Conservation (phyloP, 2,888 invertebrate genomes). For the Agonopterix alstromeriana region DNA sequence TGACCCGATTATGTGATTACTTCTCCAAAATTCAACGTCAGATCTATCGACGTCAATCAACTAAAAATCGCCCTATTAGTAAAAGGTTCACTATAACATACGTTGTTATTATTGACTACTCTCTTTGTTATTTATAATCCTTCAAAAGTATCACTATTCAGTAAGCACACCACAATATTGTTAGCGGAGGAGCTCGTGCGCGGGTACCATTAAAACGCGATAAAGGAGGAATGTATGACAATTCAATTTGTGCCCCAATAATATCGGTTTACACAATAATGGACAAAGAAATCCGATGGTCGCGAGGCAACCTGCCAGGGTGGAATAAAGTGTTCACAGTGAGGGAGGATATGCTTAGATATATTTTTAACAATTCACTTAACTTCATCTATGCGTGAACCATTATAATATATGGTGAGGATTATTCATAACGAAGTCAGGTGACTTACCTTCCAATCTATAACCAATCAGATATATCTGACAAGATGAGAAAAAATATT, state of each 20-base stretch:
- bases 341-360: constrained; percentile 1
- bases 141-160: constrained; percentile 3
- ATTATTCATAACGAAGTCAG: too few relatives aligned
- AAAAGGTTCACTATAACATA: too few relatives aligned
- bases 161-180: constrained; percentile 6
- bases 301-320: constrained; percentile 30
- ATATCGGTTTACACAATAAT: constrained; percentile 67
- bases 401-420: too few relatives aligned
- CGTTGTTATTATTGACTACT: not conserved
- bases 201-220: constrained; percentile 52
- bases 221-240: constrained; percentile 53
- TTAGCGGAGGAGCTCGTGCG: constrained; percentile 35
- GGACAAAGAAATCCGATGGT: constrained; percentile 59
- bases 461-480: too few relatives aligned
- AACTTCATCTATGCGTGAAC: too few relatives aligned
- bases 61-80: too few relatives aligned
- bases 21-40: too few relatives aligned
- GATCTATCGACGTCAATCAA: too few relatives aligned
- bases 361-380: not conserved
- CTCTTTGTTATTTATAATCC: constrained; percentile 1
- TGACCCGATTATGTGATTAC: too few relatives aligned
- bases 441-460: too few relatives aligned
- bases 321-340: constrained; percentile 24
- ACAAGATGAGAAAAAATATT: too few relatives aligned
- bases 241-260: constrained; percentile 70